Base-by-base conservation (phyloP, 2,888 invertebrate species). In the Leistus spinibarbis region DNA sequence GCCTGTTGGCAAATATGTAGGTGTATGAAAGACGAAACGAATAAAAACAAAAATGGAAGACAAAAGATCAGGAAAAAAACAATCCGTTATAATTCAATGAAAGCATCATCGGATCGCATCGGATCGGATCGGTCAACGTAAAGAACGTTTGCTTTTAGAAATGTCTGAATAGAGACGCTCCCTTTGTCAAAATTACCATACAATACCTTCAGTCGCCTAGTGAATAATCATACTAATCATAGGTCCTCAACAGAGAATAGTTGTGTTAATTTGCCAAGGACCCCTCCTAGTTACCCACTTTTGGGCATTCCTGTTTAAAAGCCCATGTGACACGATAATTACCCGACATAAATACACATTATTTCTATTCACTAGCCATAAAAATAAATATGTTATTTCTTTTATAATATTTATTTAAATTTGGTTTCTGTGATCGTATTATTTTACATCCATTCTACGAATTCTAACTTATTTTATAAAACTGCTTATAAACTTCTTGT, bases 261-360 rank as follows among this genome's bases (percentile, higher is more conserved):
- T 54, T 54, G 67, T 13, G 67, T 67, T 67, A 67, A 67, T 67
- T 67, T 53, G 54, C 54, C 27, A 64, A 64, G 67, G 22, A 57
- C 17, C 60, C 1, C 10, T 60, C 60, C 60, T 60, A 10, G 0
- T 57, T 57, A 20, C 16, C 3, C 57, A 16, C 16, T 57, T n/a
- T 22, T 13, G 60, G 22, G 9, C 10, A 22, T 60, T 19, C 19
- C 60, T 22, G 19, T 57, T 60, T 60, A 13, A 17, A 60, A 40
- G 13, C 40, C 7, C 40, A 40, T 40, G 40, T 40, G 40, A 40
- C 40, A 40, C 40, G 40, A 40, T 40, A 40, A 40, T 40, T 40
- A 13, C 1, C 10, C 40, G 40, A 7, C 5, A 40, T 40, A 40
- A 40, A 40, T 40, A 40, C 40, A 0, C 7, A 40, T 10, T 40